Conservation (phyloP, 2,888 invertebrate species). For the Spodoptera exigua region DNA sequence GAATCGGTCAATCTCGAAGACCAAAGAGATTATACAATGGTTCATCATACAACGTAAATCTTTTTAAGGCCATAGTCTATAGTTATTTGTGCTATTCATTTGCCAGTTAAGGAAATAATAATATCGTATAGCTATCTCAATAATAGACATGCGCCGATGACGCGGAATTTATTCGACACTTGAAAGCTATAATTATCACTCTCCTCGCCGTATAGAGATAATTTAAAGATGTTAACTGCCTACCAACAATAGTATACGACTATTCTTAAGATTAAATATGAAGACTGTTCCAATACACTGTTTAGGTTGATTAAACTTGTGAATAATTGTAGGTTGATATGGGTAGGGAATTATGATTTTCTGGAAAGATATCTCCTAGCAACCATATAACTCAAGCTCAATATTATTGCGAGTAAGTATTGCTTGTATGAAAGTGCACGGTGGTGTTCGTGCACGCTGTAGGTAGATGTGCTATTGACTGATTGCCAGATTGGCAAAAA, state of each 20-base stretch:
- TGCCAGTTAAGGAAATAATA: slow-evolving; percentile 33
- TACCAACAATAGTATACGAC: slow-evolving; percentile 32
- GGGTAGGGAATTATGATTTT: background rate
- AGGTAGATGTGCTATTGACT: slow-evolving; percentile 56
- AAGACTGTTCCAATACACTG: slow-evolving; percentile 3
- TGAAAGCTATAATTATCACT: slow-evolving; percentile 45
- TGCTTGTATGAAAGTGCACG: slow-evolving; percentile 7
- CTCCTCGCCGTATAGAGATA: slow-evolving; percentile 21
- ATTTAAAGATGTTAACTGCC: slow-evolving; percentile 38
- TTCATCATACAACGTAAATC: slow-evolving; percentile 1
- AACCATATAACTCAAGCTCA: background rate
- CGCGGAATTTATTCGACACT: slow-evolving; percentile 36
- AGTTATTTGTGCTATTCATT: slow-evolving; percentile 6
- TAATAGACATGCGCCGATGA: slow-evolving; percentile 21
- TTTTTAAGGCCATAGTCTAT: background rate
- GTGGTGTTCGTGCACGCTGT: slow-evolving; percentile 35
- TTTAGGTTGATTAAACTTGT: slow-evolving; percentile 15
- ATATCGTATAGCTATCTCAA: slow-evolving; percentile 27
- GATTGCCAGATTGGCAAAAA: slow-evolving; percentile 56
- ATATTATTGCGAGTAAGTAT: background rate
- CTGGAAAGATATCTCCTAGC: background rate
- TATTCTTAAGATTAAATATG: slow-evolving; percentile 18
- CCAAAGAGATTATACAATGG: background rate
- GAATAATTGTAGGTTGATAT: background rate
- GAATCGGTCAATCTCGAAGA: too few relatives aligned